Base-by-base conservation (phyloP, 2,113 vertebrate genomes). In the Axis porcinus region DNA sequence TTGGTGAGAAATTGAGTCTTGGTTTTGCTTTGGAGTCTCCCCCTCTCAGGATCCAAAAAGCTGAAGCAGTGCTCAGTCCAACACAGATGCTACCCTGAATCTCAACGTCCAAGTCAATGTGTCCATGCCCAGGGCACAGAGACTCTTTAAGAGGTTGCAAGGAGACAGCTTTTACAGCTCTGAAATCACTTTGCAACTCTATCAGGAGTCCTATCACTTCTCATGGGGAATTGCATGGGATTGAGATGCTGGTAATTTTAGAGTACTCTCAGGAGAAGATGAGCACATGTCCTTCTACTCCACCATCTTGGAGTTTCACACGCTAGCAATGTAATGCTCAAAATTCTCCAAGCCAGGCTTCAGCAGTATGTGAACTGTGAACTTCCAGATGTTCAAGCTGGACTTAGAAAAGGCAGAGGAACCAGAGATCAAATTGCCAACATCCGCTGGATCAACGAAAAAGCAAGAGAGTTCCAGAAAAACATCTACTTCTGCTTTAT, bases 1-100 rank as follows among this genome's bases (percentile, higher is more conserved):
- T 33, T 79, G 7, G 17, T 84, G 30, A 92, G 50, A 85, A 95
- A 54, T 12, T 60, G 12, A 33, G 15, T 57, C 27, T 94, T 60
- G 52, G 47, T 43, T 78, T 76, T 91, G n/a, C 58, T 91, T 87
- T 33, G 40, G 88, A 81, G 33, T 30, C 81, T 89, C 13, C 21
- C 36, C 33, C 2, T 58, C 52, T 57, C 17, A 92, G 15, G 47
- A 52, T 55, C 60, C 67, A 92, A 19, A 97, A 13, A 21, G 28
- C 40, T 57, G 11, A 82, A 4, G 16, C 1, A 14, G 2, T 40
- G 19, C 62, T 86, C 67, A 14, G 57, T 27, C 16, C 33, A 58
- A n/a, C 45, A 74, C 1, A 43, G 33, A 50, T 2, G 14, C 70
- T 40, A 50, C 50, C 6, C 36, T 64, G 47, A 62, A 82, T 85